Percentiles rank a stretch among this genome's conserved stretches.
Evolutionary conservation across 2,113 vertebrate genomes (phyloP).

Genomic region (Apus apus): DNA sequence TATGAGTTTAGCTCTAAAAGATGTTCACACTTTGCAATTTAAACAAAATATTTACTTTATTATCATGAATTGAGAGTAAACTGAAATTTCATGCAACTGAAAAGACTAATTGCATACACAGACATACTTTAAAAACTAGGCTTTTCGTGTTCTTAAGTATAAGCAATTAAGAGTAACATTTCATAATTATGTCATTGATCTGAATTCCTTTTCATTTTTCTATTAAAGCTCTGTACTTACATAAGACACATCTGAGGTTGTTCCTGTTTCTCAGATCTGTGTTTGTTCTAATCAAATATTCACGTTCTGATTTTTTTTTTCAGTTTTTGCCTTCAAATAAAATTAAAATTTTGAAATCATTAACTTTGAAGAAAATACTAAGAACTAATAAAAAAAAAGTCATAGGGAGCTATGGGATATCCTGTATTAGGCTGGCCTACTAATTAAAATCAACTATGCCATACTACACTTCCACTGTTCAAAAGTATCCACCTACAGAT

Average conservation of each 20-base stretch:
- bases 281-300: constrained; percentile 39
- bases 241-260: not conserved
- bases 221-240: not conserved
- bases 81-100: constrained; percentile 6
- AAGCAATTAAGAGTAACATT: constrained; percentile 49
- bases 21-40: not conserved
- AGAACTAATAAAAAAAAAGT: not conserved
- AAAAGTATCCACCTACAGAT: constrained; percentile 35
- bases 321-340: not conserved
- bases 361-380: constrained; percentile 48
- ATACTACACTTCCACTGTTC: constrained; percentile 45
- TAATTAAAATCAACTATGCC: constrained; percentile 71
- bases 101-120: constrained; percentile 52
- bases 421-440: constrained; percentile 9
- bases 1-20: not conserved
- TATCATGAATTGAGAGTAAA: not conserved
- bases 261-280: not conserved
- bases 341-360: constrained; percentile 33
- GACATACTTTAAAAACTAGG: constrained; percentile 4
- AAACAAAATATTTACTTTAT: constrained; percentile 43
- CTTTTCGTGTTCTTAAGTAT: constrained; percentile 38
- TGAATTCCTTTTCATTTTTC: constrained; percentile 20
- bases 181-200: constrained; percentile 33
- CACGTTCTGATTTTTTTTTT: not conserved
- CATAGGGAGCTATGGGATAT: constrained; percentile 32